Conservation (phyloP, 92 coral and sea anemone genomes). For the Nematostella vectensis region DNA sequence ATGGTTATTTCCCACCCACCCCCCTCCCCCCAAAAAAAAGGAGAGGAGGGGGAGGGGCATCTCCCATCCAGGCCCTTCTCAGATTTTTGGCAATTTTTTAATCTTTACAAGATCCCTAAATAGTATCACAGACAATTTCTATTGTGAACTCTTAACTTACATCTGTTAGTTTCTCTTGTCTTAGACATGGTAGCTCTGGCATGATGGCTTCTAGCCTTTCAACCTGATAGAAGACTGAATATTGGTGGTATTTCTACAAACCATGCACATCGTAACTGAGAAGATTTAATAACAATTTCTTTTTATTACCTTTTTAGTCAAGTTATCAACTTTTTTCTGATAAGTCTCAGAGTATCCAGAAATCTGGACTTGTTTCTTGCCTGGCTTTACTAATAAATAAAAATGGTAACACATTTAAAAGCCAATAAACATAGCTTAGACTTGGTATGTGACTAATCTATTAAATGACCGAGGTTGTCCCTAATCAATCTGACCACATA, state of each 20-base stretch:
- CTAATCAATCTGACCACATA: too few relatives aligned
- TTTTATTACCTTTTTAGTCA: constrained; percentile 42
- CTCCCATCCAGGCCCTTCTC: too few relatives aligned
- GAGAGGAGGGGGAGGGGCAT: too few relatives aligned
- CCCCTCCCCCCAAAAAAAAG: too few relatives aligned
- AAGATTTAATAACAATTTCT: background rate
- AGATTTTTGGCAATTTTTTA: too few relatives aligned
- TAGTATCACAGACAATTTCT: too few relatives aligned
- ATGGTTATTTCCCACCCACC: too few relatives aligned
- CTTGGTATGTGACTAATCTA: background rate
- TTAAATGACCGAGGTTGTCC: background rate
- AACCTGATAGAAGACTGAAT: too few relatives aligned
- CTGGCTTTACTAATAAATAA: constrained; percentile 46
- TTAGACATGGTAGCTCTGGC: constrained; percentile 57
- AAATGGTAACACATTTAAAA: background rate
- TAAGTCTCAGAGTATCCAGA: constrained; percentile 52
- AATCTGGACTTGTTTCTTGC: constrained; percentile 32
- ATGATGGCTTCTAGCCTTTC: constrained; percentile 60
- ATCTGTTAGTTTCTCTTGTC: constrained; percentile 58
- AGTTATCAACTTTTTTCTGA: constrained; percentile 41
- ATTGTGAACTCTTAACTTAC: constrained; percentile 62
- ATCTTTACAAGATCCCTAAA: too few relatives aligned
- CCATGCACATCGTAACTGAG: background rate
- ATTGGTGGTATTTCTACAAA: too few relatives aligned
- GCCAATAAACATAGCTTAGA: background rate